Conservation (phyloP, 1,140 invertebrate species). For the Trichoplusia ni region DNA sequence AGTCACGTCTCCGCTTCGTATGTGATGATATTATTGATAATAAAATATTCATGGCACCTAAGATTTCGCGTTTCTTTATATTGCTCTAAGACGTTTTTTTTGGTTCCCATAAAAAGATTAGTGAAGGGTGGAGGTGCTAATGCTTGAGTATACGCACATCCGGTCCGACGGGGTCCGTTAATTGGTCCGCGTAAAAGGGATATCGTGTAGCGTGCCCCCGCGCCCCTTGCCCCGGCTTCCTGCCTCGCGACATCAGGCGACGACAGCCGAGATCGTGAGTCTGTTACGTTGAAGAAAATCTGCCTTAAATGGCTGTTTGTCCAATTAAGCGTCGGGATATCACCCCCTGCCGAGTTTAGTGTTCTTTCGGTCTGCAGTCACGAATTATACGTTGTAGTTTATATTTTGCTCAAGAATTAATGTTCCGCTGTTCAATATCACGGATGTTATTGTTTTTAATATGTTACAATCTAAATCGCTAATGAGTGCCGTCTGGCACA, state of each 20-base stretch:
- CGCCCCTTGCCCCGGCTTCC: constrained; percentile 58
- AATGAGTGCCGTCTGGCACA: constrained; percentile 5
- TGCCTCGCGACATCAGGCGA: constrained; percentile 53
- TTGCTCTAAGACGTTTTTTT: constrained; percentile 62
- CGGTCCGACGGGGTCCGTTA: constrained; percentile 75
- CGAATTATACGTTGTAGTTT: constrained; percentile 33
- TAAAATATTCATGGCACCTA: constrained; percentile 24
- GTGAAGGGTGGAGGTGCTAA: constrained; percentile 76
- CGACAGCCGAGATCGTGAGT: constrained; percentile 53
- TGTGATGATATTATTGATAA: constrained; percentile 26
- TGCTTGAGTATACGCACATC: constrained; percentile 73
- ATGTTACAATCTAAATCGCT: constrained; percentile 26
- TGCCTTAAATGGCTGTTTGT: constrained; percentile 50
- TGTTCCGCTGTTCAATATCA: constrained; percentile 16
- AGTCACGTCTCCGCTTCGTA: constrained; percentile 38
- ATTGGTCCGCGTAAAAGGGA: constrained; percentile 80
- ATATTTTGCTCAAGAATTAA: constrained; percentile 21
- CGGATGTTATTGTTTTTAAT: constrained; percentile 25
- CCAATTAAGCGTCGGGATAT: constrained; percentile 49
- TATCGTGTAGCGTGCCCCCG: constrained; percentile 70
- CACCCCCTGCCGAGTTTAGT: constrained; percentile 47
- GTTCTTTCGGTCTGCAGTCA: constrained; percentile 41
- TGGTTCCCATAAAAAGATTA: constrained; percentile 69
- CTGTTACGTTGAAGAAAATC: constrained; percentile 47
- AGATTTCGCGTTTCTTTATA: constrained; percentile 44